phyloP scores from a whole-genome alignment of 1,140 invertebrate genomes.

The Drosophila persimilis region DNA sequence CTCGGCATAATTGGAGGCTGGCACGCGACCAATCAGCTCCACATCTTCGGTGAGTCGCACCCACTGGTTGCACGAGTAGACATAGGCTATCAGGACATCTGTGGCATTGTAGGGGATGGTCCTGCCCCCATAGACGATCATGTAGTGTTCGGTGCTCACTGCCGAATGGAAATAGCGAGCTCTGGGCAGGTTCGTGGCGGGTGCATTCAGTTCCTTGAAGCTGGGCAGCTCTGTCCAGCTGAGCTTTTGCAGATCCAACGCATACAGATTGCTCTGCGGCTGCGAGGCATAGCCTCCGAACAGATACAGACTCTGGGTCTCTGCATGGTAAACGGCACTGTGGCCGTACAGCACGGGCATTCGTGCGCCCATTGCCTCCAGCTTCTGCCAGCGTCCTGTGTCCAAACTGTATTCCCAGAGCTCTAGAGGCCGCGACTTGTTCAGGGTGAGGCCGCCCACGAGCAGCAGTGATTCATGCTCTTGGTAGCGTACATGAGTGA shows the following conservation, averaged over 20 bases:
- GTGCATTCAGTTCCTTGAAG: slow-evolving; percentile 86
- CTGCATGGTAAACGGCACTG: slow-evolving; percentile 92
- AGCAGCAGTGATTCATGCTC: slow-evolving; percentile 91
- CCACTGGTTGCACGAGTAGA: slow-evolving; percentile 96
- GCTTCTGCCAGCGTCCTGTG: slow-evolving; percentile 87
- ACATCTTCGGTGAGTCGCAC: slow-evolving; percentile 88
- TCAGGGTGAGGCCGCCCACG: slow-evolving; percentile 94
- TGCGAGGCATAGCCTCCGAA: slow-evolving; percentile 91
- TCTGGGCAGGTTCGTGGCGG: slow-evolving; percentile 85
- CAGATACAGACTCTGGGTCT: slow-evolving; percentile 93
- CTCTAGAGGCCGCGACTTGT: slow-evolving; percentile 88
- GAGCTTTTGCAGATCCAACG: slow-evolving; percentile 89
- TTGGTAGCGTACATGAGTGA: slow-evolving; percentile 90
- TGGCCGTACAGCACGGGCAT: slow-evolving; percentile 95
- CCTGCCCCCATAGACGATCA: slow-evolving; percentile 94
- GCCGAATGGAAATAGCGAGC: slow-evolving; percentile 94
- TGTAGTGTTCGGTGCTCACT: slow-evolving; percentile 93
- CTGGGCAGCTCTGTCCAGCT: slow-evolving; percentile 91
- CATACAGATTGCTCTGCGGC: slow-evolving; percentile 88
- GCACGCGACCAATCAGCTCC: slow-evolving; percentile 88
- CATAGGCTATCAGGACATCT: slow-evolving; percentile 93
- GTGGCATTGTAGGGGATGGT: slow-evolving; percentile 88
- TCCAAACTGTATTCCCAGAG: slow-evolving; percentile 93
- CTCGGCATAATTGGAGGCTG: slow-evolving; percentile 90
- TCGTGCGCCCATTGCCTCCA: slow-evolving; percentile 88